A percentile compares a stretch with the other conserved stretches of the same genome.
These are phyloP conservation scores for Pica pica DNA, from an alignment of 2,113 vertebrate species.

Conservation along the genomic window DNA sequence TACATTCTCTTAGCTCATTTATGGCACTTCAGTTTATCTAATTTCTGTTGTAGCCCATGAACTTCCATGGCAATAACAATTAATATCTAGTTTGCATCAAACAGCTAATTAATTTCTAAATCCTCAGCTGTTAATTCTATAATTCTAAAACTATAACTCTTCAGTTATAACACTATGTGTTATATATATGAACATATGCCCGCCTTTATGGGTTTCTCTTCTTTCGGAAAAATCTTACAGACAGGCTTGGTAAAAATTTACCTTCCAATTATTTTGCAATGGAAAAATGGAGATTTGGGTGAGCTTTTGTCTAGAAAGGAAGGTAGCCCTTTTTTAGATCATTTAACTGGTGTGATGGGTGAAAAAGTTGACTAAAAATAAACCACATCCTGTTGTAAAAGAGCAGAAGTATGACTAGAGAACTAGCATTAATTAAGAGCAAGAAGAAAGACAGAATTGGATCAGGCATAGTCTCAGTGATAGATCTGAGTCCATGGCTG, in stretches of 20 bases:
- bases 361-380: neutral
- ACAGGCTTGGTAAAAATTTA: neutral
- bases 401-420: neutral
- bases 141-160: neutral
- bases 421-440: neutral
- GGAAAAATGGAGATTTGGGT: neutral
- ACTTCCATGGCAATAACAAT: neutral
- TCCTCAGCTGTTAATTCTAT: neutral
- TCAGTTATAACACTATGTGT: neutral
- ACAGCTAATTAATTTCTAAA: neutral
- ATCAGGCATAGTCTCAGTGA: neutral
- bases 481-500: neutral
- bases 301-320: neutral
- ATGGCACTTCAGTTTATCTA: neutral
- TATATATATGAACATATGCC: fast-evolving
- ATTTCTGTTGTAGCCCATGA: neutral
- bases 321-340: neutral
- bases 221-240: neutral
- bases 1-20: neutral
- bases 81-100: neutral
- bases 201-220: fast-evolving
- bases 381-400: neutral
- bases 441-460: neutral
- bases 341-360: neutral
- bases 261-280: neutral